phyloP scores from a whole-genome alignment of 2,113 vertebrate species.

The Chaetops frenatus region DNA sequence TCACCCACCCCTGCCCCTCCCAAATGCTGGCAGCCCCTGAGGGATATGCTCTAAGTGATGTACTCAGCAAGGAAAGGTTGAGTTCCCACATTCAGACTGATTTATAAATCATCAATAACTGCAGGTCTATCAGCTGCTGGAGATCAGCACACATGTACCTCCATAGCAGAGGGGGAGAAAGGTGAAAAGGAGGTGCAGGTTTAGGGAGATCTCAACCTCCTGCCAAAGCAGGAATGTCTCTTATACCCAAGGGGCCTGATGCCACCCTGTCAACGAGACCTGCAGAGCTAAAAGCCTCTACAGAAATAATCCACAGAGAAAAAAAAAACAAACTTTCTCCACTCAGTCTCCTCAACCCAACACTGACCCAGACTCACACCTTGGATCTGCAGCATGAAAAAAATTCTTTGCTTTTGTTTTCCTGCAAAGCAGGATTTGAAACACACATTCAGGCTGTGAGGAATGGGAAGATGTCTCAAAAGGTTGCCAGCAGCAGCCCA shows the following conservation, averaged over 20 bases:
- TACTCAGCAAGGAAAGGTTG: neutral
- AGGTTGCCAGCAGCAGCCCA: neutral
- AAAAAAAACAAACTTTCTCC: neutral
- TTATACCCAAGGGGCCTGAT: neutral
- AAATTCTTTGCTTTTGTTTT: neutral
- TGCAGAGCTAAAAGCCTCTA: neutral
- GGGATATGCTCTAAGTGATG: neutral
- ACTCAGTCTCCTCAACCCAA: neutral
- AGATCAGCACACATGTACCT: fast-evolving
- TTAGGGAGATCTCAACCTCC: neutral
- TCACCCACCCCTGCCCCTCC: neutral
- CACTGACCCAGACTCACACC: no score
- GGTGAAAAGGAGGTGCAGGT: neutral
- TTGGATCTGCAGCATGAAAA: neutral
- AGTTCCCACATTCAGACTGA: neutral
- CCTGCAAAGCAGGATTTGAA: neutral
- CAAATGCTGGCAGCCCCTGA: neutral
- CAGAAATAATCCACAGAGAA: neutral
- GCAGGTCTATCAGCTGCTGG: neutral
- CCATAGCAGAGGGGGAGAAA: neutral
- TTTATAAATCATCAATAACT: neutral
- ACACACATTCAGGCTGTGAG: neutral
- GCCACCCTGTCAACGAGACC: neutral
- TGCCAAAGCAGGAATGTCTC: neutral
- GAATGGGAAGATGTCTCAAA: neutral